These are phyloP conservation scores for Anthoscopus minutus DNA, from an alignment of 2,113 vertebrate genomes.

Conservation along the genomic window DNA sequence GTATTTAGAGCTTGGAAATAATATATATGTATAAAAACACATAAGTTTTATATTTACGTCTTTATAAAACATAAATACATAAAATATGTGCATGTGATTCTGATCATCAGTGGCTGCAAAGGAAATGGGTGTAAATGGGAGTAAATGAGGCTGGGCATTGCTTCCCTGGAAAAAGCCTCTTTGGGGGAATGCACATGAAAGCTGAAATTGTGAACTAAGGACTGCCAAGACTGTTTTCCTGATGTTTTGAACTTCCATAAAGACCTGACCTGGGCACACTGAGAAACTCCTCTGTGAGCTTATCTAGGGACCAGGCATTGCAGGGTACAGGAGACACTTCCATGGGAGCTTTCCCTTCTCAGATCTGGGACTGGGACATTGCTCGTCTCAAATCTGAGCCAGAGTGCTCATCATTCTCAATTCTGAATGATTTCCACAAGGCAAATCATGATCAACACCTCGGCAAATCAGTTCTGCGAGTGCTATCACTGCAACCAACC, in stretches of 20 bases:
- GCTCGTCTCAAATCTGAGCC: background rate
- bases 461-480: background rate
- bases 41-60: background rate
- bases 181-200: fast-evolving
- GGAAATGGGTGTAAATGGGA: background rate
- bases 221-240: background rate
- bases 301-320: fast-evolving
- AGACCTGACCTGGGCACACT: background rate
- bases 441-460: background rate
- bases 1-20: background rate
- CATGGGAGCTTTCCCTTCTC: background rate
- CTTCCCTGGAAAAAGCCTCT: background rate
- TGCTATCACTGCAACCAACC: background rate
- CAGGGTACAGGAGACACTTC: background rate
- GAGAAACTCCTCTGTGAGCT: background rate
- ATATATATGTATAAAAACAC: background rate
- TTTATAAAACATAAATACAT: background rate
- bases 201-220: background rate
- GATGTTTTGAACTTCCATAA: background rate
- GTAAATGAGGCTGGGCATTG: background rate
- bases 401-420: background rate
- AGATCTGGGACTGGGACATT: background rate
- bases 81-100: background rate
- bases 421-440: background rate
- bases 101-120: background rate